Conservation (phyloP, 2,113 vertebrate genomes). For the Trichomycterus rosablanca region DNA sequence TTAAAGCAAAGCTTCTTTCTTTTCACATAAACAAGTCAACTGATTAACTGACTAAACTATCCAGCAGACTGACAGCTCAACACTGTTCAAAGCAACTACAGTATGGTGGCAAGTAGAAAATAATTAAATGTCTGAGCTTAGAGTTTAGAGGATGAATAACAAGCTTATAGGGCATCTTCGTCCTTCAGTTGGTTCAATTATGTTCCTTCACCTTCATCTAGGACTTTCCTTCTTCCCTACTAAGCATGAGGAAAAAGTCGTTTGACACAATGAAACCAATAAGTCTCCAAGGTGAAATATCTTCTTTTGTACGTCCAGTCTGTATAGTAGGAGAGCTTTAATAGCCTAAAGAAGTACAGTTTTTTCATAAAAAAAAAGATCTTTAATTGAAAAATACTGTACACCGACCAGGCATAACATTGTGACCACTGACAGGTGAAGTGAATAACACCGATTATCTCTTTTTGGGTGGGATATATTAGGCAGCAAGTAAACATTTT, state of each 20-base stretch:
- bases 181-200: conserved; percentile 48
- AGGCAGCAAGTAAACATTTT: too few species aligned
- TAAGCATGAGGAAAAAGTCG: conserved; percentile 24
- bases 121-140: conserved; percentile 44
- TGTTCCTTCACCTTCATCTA: conserved; percentile 32
- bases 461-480: too few species aligned
- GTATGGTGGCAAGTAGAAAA: conserved; percentile 39
- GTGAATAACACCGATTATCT: too few species aligned
- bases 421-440: too few species aligned
- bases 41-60: conserved; percentile 38
- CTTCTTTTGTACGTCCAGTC: conserved; percentile 6
- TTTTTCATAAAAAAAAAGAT: too few species aligned
- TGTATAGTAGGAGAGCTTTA: conserved; percentile 5
- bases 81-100: conserved; percentile 34
- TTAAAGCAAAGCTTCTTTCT: conserved; percentile 33
- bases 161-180: conserved; percentile 44
- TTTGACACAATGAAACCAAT: conserved; percentile 20
- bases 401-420: too few species aligned
- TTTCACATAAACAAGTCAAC: conserved; percentile 23
- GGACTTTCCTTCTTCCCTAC: conserved; percentile 37
- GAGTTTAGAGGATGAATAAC: conserved; percentile 47
- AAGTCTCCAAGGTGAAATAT: conserved; percentile 20
- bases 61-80: conserved; percentile 25
- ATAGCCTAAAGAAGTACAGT: neutral
- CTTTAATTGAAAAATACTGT: too few species aligned